Evolutionary conservation across 2,888 invertebrate species (phyloP), one percentile per base, ranked within the genome.

Genomic region (Acronicta psi): DNA sequence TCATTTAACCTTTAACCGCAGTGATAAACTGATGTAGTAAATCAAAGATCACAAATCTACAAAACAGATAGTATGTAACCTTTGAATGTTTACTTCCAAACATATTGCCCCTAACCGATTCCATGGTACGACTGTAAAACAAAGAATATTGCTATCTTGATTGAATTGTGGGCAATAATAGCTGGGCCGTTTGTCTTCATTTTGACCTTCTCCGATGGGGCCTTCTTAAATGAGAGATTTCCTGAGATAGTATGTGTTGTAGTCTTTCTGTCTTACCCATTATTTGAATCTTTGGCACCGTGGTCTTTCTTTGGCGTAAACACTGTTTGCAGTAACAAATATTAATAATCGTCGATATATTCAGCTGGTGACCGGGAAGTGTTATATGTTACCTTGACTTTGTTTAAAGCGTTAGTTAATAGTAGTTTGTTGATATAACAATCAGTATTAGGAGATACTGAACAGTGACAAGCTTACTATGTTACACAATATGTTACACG

Each of bases 121-220:
- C 29, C 36, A 38, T 41, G 51, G 40, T 40, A 38, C 38, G 11
- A 18, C 47, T 36, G 65, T 41, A 59, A 69, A 52, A 58, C 46
- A 59, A 59, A 58, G 13, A 59, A 46, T 43, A 59, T 66, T 43
- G 40, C 42, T 51, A 49, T 73, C 74, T 73, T 51, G 57, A 73
- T 77, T 73, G 51, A 64, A 74, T 77, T 61, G 60, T 59, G 49
- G 40, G 14, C 51, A 31, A 55, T 69, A 61, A 55, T 64, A 65
- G 57, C 20, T 14, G 17, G 17, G 20, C 47, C 40, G 65, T 70
- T 73, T 58, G 61, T 77, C 75, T 77, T 65, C 44, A 77, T 77
- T 73, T 54, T 50, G 46, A 45, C 52, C 70, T 60, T 54, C 46
- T 16, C 38, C 52, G 49, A 58, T 64, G n/a, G n/a, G n/a, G n/a